Evolutionary conservation across 2,113 vertebrate species (phyloP).

Genomic region (Zootoca vivipara): DNA sequence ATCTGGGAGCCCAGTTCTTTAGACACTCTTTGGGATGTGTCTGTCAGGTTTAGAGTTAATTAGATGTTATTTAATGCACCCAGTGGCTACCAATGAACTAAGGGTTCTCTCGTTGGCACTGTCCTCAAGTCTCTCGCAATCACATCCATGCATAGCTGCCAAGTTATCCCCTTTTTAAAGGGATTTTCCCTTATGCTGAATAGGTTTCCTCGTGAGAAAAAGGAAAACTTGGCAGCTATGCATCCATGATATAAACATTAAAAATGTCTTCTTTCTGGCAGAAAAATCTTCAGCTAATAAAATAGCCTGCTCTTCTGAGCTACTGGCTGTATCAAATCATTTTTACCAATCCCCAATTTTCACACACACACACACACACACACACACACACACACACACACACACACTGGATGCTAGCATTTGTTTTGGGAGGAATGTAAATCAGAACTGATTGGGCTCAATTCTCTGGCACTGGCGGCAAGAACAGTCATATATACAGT

Average conservation of each 20-base stretch:
- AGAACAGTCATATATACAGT: too few relatives aligned
- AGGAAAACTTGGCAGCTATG: too few relatives aligned
- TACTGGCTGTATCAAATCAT: neutral
- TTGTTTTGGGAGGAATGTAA: neutral
- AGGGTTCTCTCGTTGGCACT: neutral
- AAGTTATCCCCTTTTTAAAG: too few relatives aligned
- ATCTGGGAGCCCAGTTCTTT: neutral
- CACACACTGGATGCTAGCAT: neutral
- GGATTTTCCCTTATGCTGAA: too few relatives aligned
- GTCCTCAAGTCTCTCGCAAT: neutral
- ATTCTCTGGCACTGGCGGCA: too few relatives aligned
- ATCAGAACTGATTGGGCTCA: neutral
- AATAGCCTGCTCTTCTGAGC: neutral
- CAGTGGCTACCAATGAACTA: neutral
- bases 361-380: too few relatives aligned
- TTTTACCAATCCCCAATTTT: neutral
- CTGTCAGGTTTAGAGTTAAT: slow-evolving; percentile 16
- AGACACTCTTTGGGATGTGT: neutral
- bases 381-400: too few relatives aligned
- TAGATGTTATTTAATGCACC: slow-evolving; percentile 9
- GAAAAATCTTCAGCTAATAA: neutral
- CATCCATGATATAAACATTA: neutral
- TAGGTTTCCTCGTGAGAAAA: too few relatives aligned
- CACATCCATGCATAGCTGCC: too few relatives aligned
- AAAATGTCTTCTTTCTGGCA: neutral